Conservation (phyloP, 2,888 invertebrate genomes). For the Andrena trimmerana region DNA sequence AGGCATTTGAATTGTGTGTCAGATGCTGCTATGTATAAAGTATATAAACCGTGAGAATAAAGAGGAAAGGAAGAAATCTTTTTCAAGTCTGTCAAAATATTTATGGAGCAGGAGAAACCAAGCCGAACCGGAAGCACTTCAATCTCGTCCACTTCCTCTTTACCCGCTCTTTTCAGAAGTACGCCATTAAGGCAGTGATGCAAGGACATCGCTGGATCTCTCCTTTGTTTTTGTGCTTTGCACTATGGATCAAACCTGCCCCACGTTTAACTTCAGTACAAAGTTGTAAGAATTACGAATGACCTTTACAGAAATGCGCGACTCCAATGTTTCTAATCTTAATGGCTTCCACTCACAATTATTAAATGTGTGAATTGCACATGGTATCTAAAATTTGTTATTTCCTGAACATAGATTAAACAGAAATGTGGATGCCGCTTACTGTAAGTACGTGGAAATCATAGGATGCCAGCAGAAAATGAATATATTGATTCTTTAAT, state of each 20-base stretch:
- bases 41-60: background rate
- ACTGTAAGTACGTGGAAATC: background rate
- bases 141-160: slow-evolving; percentile 55
- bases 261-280: background rate
- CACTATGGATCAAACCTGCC: slow-evolving; percentile 3
- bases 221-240: slow-evolving; percentile 26
- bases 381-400: no score
- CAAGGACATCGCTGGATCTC: slow-evolving; percentile 42
- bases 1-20: no score
- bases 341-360: no score
- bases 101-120: slow-evolving; percentile 25
- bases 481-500: background rate
- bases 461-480: background rate
- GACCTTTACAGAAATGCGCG: no score
- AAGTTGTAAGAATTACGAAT: background rate
- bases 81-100: slow-evolving; percentile 26
- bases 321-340: no score
- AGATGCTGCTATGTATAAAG: background rate
- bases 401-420: no score
- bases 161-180: slow-evolving; percentile 48
- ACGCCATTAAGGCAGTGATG: slow-evolving; percentile 60
- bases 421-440: no score
- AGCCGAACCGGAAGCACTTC: slow-evolving; percentile 51
- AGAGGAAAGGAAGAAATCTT: slow-evolving; percentile 10
- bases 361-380: no score